Evolutionary conservation across 1,140 invertebrate species (phyloP).

Genomic region (Plectrocnemia conspersa): DNA sequence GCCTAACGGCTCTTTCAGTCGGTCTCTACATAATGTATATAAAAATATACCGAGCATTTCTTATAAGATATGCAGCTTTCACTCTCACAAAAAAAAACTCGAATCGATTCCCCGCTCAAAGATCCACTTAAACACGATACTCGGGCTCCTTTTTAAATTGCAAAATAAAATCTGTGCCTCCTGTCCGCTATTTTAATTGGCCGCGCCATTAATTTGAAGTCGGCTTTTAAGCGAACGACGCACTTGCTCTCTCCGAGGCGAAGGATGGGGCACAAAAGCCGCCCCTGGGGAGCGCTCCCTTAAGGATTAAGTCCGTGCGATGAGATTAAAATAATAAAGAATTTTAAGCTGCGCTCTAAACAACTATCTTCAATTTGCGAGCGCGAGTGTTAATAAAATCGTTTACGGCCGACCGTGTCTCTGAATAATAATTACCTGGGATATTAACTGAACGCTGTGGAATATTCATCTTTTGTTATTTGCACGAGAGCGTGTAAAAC

Average conservation of each 20-base stretch:
- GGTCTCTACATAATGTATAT: too few relatives aligned
- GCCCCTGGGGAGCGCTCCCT: neutral
- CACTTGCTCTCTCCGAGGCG: slow-evolving; percentile 6
- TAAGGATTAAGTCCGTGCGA: slow-evolving; percentile 7
- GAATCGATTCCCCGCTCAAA: slow-evolving; percentile 4
- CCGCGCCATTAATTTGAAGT: slow-evolving; percentile 27
- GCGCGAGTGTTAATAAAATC: slow-evolving; percentile 32
- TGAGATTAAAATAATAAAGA: slow-evolving; percentile 21
- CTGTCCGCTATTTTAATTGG: slow-evolving; percentile 24
- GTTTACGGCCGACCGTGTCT: slow-evolving; percentile 29
- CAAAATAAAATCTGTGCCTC: slow-evolving; percentile 18
- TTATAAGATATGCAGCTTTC: too few relatives aligned
- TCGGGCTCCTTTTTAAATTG: slow-evolving; percentile 13
- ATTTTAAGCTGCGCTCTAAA: slow-evolving; percentile 23
- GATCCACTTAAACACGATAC: slow-evolving; percentile 15
- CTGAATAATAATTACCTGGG: slow-evolving; percentile 31
- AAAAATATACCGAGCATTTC: too few relatives aligned
- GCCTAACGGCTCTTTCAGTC: too few relatives aligned
- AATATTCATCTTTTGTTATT: too few relatives aligned
- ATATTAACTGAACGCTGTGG: slow-evolving; percentile 20
- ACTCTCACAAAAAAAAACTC: too few relatives aligned
- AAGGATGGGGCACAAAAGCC: slow-evolving; percentile 1
- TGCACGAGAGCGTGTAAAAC: too few relatives aligned
- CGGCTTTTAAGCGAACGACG: slow-evolving; percentile 17
- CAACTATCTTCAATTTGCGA: slow-evolving; percentile 32